phyloP scores from a whole-genome alignment of 2,888 invertebrate species.

The Microplitis manilae region DNA sequence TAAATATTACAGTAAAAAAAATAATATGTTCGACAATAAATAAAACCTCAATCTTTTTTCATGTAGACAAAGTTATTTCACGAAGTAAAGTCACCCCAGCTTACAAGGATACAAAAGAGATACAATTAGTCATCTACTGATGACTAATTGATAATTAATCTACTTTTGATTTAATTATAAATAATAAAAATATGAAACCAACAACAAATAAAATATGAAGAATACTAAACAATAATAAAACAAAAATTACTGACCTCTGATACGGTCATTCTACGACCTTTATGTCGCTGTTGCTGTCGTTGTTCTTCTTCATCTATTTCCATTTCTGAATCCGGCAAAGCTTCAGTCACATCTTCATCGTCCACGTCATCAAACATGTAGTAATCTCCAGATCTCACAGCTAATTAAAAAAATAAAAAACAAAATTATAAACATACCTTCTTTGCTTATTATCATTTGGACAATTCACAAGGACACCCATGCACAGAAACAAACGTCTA shows the following conservation, averaged over 20 bases:
- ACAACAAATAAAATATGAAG: background rate
- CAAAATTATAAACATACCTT: slow-evolving; percentile 15
- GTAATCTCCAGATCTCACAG: slow-evolving; percentile 98
- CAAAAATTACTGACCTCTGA: slow-evolving; percentile 57
- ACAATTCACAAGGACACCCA: slow-evolving; percentile 39
- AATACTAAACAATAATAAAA: background rate
- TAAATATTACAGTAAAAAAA: too few relatives aligned
- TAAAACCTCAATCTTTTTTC: too few relatives aligned
- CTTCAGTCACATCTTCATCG: slow-evolving; percentile 78
- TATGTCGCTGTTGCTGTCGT: slow-evolving; percentile 62
- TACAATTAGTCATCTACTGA: too few relatives aligned
- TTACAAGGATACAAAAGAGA: too few relatives aligned
- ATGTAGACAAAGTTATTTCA: too few relatives aligned
- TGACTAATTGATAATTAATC: too few relatives aligned
- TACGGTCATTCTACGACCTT: slow-evolving; percentile 72
- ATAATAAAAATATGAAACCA: background rate
- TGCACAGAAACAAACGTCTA: slow-evolving; percentile 38
- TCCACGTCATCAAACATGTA: slow-evolving; percentile 98
- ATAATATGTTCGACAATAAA: too few relatives aligned
- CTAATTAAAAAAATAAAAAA: slow-evolving; percentile 73
- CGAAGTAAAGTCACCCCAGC: too few relatives aligned
- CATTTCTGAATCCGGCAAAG: slow-evolving; percentile 76
- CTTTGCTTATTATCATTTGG: background rate
- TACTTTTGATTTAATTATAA: background rate
- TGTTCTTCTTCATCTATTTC: slow-evolving; percentile 74